Conservation (phyloP, 2,113 vertebrate genomes). For the Geothlypis trichas region DNA sequence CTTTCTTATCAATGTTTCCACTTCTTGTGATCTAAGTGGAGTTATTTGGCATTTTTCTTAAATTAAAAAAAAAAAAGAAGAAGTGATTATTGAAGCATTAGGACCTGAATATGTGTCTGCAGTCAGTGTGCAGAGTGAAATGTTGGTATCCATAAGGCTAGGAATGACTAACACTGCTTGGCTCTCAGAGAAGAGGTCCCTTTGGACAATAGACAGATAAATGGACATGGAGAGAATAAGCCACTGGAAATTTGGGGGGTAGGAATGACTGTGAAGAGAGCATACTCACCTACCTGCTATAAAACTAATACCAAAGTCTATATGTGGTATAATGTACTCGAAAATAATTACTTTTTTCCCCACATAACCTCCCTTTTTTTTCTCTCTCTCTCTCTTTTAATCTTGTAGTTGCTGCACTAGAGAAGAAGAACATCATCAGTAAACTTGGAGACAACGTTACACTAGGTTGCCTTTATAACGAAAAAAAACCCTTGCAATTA, state of each 20-base stretch:
- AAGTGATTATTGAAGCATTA: not conserved
- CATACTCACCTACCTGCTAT: not conserved
- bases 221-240: not conserved
- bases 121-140: not conserved
- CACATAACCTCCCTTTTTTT: not conserved
- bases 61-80: not conserved
- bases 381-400: not conserved
- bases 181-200: not conserved
- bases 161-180: not conserved
- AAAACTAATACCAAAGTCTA: not conserved
- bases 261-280: not conserved
- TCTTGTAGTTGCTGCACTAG: not conserved
- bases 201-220: not conserved
- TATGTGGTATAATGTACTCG: not conserved
- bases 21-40: not conserved
- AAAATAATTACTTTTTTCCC: not conserved
- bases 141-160: not conserved
- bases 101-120: not conserved
- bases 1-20: not conserved
- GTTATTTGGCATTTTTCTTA: not conserved
- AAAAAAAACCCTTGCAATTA: not conserved
- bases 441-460: slow-evolving; percentile 42
- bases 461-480: slow-evolving; percentile 35
- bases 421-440: not conserved
- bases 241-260: not conserved